A percentile compares a stretch with the other conserved stretches of the same genome.
Conservation (phyloP, 1,140 invertebrate species). For the Papilio helenus region DNA sequence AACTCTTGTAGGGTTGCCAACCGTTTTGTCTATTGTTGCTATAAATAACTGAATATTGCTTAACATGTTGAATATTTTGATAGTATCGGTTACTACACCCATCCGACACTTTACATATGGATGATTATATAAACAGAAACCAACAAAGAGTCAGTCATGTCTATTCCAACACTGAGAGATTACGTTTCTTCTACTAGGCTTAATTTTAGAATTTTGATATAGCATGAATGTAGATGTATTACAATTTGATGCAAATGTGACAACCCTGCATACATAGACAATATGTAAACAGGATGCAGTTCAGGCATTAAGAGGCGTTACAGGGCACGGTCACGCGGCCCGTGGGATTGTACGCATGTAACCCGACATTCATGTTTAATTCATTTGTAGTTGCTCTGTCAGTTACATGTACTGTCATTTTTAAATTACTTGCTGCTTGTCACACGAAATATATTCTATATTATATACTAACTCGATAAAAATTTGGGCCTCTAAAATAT, state of each 20-base stretch:
- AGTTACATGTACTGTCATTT: no score
- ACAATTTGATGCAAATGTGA: not conserved
- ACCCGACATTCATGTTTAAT: not conserved
- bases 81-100: not conserved
- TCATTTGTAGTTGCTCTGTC: not conserved
- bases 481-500: no score
- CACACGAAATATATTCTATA: no score
- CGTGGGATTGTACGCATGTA: not conserved
- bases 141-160: no score
- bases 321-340: not conserved
- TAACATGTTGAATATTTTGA: not conserved
- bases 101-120: not conserved
- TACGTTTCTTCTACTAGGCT: not conserved
- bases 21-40: not conserved
- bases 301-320: not conserved
- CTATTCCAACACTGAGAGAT: no score
- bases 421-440: not conserved
- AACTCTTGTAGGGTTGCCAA: not conserved
- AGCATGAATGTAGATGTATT: no score
- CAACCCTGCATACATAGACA: not conserved
- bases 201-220: no score
- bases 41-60: no score
- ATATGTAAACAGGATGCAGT: slow-evolving; percentile 9
- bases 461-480: no score
- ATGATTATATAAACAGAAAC: no score